Evolutionary conservation across 2,888 invertebrate genomes (phyloP), one percentile per base, ranked within the genome.

Genomic region (Stegophylla sp.): DNA sequence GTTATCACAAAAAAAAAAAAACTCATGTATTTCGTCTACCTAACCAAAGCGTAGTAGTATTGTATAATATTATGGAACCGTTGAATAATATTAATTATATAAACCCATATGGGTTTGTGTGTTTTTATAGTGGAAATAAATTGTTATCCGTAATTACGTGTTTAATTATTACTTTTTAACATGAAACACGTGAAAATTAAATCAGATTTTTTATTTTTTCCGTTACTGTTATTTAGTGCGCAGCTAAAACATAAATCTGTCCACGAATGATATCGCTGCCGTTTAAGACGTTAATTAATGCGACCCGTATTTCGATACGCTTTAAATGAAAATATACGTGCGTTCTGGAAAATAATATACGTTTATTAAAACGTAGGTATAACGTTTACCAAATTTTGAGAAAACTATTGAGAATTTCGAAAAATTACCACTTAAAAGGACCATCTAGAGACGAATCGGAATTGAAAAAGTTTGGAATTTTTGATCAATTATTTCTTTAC

Each of bases 1-100:
- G 53, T 72, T 72, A 72, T 72, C 71, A 56, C 41, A 56, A 56
- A 72, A 56, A 71, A 67, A 67, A 71, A 72, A 72, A 72, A n/a
- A n/a, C n/a, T n/a, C 72, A 56, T 12, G 23, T 41, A 23, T 17
- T 56, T 56, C 41, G 12, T 5, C 72, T 41, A 23, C 72, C 7
- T 0, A 1, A 51, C 3, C 7, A 34, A 34, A 34, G 34, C 53
- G 20, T n/a, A 9, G n/a, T 17, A n/a, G 7, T n/a, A 53, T 20
- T 45, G 3, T 45, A 12, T 53, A 53, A 1, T 20, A 56, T 56
- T 12, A 56, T 56, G 10, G 20, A 2, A 56, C 43, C 72, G 15
- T 23, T 10, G 56, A 72, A 56, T 56, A 41, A 43, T 56, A 41
- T 41, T 56, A 72, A 72, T 56, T 72, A 72, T 69, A 34, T 26